Conservation (phyloP, 1,140 invertebrate species). For the Acromyrmex echinatior region DNA sequence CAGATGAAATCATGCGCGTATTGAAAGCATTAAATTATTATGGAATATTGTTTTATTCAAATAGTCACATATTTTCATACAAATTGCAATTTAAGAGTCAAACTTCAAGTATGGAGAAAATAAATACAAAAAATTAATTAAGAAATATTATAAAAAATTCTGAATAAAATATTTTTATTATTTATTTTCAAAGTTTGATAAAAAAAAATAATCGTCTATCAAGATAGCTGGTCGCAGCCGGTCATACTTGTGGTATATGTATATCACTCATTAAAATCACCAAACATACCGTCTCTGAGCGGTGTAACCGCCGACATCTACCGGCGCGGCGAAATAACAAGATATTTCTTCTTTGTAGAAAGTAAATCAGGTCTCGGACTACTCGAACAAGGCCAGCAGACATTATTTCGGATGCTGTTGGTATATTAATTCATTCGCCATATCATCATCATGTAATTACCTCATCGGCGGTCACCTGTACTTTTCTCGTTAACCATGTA, state of each 20-base stretch:
- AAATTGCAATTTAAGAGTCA: not conserved
- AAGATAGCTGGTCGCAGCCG: not conserved
- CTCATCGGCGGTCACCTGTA: not conserved
- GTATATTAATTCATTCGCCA: conserved; percentile 1
- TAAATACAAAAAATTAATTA: not conserved
- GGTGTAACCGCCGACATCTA: conserved; percentile 39
- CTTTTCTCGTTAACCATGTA: conserved; percentile 3
- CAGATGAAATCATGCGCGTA: not conserved
- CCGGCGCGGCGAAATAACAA: conserved; percentile 21
- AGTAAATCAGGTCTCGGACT: conserved; percentile 40
- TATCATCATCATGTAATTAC: not conserved
- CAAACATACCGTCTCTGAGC: not conserved
- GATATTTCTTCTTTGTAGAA: conserved; percentile 25
- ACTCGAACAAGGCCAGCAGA: not conserved
- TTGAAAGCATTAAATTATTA: not conserved
- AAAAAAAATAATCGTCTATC: not conserved
- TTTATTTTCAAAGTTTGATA: not conserved
- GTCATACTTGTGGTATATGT: not conserved
- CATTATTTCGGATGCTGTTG: conserved; percentile 9
- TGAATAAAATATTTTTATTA: not conserved
- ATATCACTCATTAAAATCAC: conserved; percentile 28
- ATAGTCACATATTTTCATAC: not conserved
- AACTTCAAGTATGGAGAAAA: not conserved
- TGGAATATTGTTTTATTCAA: not conserved
- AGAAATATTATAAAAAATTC: not conserved